Conservation (phyloP, 1,140 invertebrate genomes). For the Drosophila kepulauana region DNA sequence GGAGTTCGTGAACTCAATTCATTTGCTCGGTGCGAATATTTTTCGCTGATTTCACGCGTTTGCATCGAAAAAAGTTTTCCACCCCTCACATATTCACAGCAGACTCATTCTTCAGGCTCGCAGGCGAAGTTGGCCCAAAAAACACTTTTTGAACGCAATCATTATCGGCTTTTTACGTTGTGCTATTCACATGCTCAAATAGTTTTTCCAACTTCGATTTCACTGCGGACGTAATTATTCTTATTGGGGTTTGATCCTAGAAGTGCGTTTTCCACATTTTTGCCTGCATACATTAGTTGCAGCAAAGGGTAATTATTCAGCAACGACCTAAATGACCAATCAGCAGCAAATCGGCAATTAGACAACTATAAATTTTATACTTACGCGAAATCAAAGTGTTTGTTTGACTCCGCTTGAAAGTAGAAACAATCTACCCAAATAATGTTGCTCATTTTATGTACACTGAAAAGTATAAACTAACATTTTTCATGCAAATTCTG, state of each 20-base stretch:
- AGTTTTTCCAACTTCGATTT: conserved; percentile 28
- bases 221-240: conserved; percentile 24
- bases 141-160: conserved; percentile 61
- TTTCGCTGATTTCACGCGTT: conserved; percentile 67
- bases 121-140: conserved; percentile 25
- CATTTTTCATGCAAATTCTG: too few species aligned
- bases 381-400: neutral
- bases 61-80: conserved; percentile 61
- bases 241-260: neutral
- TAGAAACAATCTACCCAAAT: neutral
- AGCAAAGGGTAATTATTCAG: conserved; percentile 48
- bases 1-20: conserved; percentile 38
- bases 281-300: neutral
- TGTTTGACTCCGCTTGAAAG: too few species aligned
- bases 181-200: conserved; percentile 55
- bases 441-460: too few species aligned
- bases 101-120: conserved; percentile 26
- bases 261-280: conserved; percentile 18
- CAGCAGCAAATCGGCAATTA: neutral
- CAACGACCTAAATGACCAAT: conserved; percentile 29
- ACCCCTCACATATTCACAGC: conserved; percentile 21
- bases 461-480: neutral
- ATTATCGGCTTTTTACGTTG: conserved; percentile 59
- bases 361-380: neutral
- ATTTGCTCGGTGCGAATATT: conserved; percentile 59